Evolutionary conservation across 2,888 invertebrate species (phyloP).

Genomic region (Agrochola macilenta): DNA sequence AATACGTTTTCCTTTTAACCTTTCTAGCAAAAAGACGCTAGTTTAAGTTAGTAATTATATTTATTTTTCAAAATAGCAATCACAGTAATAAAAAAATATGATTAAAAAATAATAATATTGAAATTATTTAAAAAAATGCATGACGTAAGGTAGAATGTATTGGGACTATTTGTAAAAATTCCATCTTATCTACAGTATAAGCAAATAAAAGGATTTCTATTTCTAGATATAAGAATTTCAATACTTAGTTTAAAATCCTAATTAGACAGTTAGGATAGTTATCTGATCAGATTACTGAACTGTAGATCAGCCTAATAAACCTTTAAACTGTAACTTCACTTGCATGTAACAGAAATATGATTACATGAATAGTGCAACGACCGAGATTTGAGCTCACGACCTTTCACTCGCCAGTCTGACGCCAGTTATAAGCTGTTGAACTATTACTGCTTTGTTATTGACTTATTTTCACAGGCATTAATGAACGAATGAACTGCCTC

Average conservation of each 20-base stretch:
- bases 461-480: neutral
- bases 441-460: neutral
- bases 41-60: neutral
- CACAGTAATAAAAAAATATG: too few species aligned
- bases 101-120: neutral
- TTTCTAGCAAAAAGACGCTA: neutral
- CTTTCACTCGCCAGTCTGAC: constrained; percentile 17
- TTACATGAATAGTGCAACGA: constrained; percentile 17
- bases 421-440: constrained; percentile 1
- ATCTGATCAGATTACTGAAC: neutral
- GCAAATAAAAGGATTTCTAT: too few species aligned
- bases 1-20: neutral
- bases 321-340: neutral
- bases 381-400: constrained; percentile 23
- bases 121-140: neutral
- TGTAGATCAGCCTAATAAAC: neutral
- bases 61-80: too few species aligned
- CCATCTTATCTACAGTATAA: neutral
- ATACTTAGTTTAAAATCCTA: too few species aligned
- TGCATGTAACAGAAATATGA: neutral
- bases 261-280: neutral
- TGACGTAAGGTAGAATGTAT: neutral
- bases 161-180: neutral
- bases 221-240: too few species aligned
- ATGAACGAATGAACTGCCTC: neutral